Evolutionary conservation across 2,888 invertebrate genomes (phyloP), one percentile per base, ranked within the genome.

Genomic region (Drosophila fulvimacula): DNA sequence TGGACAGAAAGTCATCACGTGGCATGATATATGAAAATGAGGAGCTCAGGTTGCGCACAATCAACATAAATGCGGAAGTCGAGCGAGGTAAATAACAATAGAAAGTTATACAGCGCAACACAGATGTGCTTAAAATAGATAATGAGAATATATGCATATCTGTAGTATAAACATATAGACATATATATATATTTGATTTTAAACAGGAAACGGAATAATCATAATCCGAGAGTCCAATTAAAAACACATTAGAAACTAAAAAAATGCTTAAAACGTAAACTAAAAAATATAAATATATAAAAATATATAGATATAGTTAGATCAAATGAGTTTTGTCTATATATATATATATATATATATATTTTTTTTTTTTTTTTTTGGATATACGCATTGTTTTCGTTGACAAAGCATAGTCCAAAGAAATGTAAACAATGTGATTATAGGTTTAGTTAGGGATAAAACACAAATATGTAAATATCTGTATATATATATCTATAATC

Each of bases 21-120:
- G 97, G 97, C 78, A 97, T 97, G 97, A 95, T 97, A 84, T 97
- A 96, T 94, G 98, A 98, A 93, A 98, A 98, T 94, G 98, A 98
- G 91, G 98, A 97, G 92, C 94, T 98, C 58, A 94, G 98, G 80
- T 93, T 97, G 91, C 95, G 97, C 88, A 97, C 97, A 38, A 97
- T 97, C 92, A 97, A 97, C 90, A 97, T 97, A 91, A 97, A 97
- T 92, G 97, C 97, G 64, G 97, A 97, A 94, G 97, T 98, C 55
- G 98, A 98, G 93, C 94, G 96, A 94, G 97, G 97, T 97, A 69
- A 79, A 56, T 57, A 71, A 9, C n/a, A 24, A 21, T 34, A 10
- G 41, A 44, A 34, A 17, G n/a, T 9, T 3, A 15, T 17, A 19
- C 39, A 46, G 4, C 34, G 6, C 4, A 9, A 3, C 11, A 32